Base-by-base conservation (phyloP, 2,797 vertebrate species). In the Malacoctenus gilli region DNA sequence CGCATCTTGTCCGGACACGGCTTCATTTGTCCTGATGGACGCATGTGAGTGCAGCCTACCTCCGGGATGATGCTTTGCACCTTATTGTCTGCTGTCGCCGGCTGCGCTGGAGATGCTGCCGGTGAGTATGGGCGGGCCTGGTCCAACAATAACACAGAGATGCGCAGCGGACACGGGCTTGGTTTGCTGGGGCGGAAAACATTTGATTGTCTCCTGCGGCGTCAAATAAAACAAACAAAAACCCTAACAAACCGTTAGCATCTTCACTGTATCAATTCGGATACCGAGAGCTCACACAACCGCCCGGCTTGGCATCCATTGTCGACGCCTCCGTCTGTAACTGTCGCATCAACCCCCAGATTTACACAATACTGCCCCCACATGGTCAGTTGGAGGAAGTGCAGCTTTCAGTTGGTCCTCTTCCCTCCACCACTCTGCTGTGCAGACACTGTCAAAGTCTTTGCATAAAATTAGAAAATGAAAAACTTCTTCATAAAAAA, bases 121-220 rank as follows among this genome's bases (percentile, higher is more conserved):
- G 59, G 66, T 58, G 75, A 80, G 58, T 48, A 67, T 71, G 78
- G 81, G 84, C 67, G 87, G 80, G 54, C 58, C 68, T 34, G 18
- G 12, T 41, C 20, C 51, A 38, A 66, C 54, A 68, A 62, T 47
- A 68, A 64, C 58, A 32, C 21, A 23, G 16, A 60, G 79, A 87
- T 83, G 82, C 68, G 42, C 3, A 39, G 35, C 52, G 10, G 20
- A 41, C 14, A 35, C 52, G 1, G 2, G 37, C 51, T 61, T 58
- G 25, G 41, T 41, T 10, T n/a, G n/a, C n/a, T n/a, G n/a, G n/a
- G n/a, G n/a, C n/a, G n/a, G n/a, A n/a, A n/a, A n/a, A n/a, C n/a
- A n/a, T n/a, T n/a, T n/a, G n/a, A n/a, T n/a, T n/a, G n/a, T n/a
- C n/a, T n/a, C n/a, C n/a, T n/a, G n/a, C n/a, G n/a, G n/a, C n/a